Evolutionary conservation across 2,888 invertebrate genomes (phyloP).

Genomic region (Acleris emargana): DNA sequence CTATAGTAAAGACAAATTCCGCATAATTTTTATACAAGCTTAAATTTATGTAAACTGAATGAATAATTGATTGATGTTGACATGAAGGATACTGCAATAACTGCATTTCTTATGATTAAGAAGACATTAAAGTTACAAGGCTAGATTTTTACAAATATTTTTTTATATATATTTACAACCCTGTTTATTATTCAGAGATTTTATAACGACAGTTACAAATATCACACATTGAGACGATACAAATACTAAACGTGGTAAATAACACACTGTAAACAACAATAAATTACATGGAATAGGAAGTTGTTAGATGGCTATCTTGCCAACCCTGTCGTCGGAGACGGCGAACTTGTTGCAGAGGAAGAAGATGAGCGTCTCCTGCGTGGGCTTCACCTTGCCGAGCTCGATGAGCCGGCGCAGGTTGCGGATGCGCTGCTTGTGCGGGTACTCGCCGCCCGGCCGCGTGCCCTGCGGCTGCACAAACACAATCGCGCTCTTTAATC

Average conservation of each 20-base stretch:
- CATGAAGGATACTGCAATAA: conserved; percentile 59
- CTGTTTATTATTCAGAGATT: conserved; percentile 40
- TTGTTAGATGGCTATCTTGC: conserved; percentile 48
- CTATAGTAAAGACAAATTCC: conserved; percentile 42
- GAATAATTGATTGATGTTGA: conserved; percentile 55
- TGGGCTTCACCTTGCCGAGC: conserved; percentile 77
- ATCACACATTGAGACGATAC: conserved; percentile 25
- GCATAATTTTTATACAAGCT: conserved; percentile 56
- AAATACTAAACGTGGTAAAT: conserved; percentile 22
- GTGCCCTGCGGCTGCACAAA: conserved; percentile 47
- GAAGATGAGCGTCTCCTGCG: conserved; percentile 76
- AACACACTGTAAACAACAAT: conserved; percentile 13
- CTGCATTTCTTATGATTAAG: conserved; percentile 64
- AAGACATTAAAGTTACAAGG: conserved; percentile 68
- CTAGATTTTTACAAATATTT: conserved; percentile 69
- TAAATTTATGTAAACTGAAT: conserved; percentile 54
- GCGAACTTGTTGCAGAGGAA: conserved; percentile 82
- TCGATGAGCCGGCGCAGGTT: conserved; percentile 79
- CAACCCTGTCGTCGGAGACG: conserved; percentile 69
- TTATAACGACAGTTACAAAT: conserved; percentile 23
- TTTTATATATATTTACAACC: conserved; percentile 61
- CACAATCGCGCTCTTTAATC: no score
- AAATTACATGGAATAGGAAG: conserved; percentile 13
- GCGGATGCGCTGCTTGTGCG: conserved; percentile 85
- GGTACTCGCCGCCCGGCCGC: conserved; percentile 73